Percentiles rank a stretch among this genome's conserved stretches.
phyloP scores from a whole-genome alignment of 2,888 invertebrate genomes.

The Ectemnius cavifrons region DNA sequence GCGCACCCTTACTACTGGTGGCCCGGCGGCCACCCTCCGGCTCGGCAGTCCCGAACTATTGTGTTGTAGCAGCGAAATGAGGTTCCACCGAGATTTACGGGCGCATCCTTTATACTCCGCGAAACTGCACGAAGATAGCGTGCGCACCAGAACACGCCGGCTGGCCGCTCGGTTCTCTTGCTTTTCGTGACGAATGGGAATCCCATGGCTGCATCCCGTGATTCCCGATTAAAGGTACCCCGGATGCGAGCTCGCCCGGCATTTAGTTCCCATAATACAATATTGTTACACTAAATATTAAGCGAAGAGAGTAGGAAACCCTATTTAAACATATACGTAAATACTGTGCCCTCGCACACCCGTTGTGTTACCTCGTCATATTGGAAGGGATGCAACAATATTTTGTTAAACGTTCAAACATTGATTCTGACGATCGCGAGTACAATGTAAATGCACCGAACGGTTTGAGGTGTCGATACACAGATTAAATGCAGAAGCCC shows the following conservation, averaged over 20 bases:
- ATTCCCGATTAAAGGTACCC: conserved; percentile 55
- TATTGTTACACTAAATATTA: too few species aligned
- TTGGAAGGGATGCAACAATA: too few species aligned
- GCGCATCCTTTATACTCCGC: conserved; percentile 58
- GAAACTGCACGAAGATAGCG: conserved; percentile 50
- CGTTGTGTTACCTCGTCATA: too few species aligned
- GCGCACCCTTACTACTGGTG: conserved; percentile 41
- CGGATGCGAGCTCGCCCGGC: not conserved
- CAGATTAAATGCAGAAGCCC: not conserved
- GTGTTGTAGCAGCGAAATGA: conserved; percentile 69
- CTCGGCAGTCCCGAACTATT: conserved; percentile 62
- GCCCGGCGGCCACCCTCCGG: conserved; percentile 21
- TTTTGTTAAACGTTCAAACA: too few species aligned
- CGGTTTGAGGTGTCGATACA: too few species aligned
- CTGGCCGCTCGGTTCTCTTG: conserved; percentile 23
- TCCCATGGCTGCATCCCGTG: conserved; percentile 40
- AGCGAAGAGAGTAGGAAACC: too few species aligned
- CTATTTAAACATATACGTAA: too few species aligned
- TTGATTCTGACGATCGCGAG: too few species aligned
- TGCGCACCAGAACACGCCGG: not conserved
- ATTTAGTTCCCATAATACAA: too few species aligned
- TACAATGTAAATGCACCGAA: too few species aligned
- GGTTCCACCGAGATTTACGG: conserved; percentile 65
- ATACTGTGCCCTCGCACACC: too few species aligned
- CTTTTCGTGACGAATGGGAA: conserved; percentile 55